Evolutionary conservation across 2,888 invertebrate genomes (phyloP).

Genomic region (Cacoxenus indagator): DNA sequence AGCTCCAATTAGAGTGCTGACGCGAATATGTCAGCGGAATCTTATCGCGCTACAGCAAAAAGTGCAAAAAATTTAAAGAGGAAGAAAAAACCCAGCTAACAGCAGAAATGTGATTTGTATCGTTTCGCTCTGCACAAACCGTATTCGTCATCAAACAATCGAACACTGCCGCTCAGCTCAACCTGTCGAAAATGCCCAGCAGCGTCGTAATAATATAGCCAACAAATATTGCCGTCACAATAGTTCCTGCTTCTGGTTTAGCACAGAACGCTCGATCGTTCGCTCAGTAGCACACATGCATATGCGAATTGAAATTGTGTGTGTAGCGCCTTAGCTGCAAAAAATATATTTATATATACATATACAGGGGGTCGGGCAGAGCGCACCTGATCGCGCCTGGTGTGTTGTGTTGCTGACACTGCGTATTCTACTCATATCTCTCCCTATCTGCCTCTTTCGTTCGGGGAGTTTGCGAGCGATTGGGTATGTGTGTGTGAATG

Average conservation of each 20-base stretch:
- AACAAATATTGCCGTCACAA: constrained; percentile 35
- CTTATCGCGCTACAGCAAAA: constrained; percentile 48
- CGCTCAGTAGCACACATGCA: constrained; percentile 27
- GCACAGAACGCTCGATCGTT: constrained; percentile 30
- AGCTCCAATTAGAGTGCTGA: constrained; percentile 58
- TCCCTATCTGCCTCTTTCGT: neutral
- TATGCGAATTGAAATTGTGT: constrained; percentile 19
- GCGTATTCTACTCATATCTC: neutral
- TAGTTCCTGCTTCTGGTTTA: constrained; percentile 64
- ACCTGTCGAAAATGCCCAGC: constrained; percentile 15
- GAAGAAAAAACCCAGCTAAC: constrained; percentile 33
- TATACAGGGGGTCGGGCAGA: constrained; percentile 31
- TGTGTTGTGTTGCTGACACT: constrained; percentile 21
- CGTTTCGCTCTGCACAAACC: neutral
- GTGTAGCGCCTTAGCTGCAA: constrained; percentile 11
- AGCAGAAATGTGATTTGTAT: constrained; percentile 55
- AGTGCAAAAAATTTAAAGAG: constrained; percentile 27
- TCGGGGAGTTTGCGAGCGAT: neutral
- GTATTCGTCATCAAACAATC: no score
- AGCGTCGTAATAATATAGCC: constrained; percentile 13
- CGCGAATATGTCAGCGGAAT: constrained; percentile 58
- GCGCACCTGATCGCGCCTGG: constrained; percentile 53
- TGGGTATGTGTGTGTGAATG: constrained; percentile 15
- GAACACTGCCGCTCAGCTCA: constrained; percentile 1
- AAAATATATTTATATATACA: neutral